Evolutionary conservation across 2,113 vertebrate species (phyloP).

Genomic region (Ancistrus triradiatus): DNA sequence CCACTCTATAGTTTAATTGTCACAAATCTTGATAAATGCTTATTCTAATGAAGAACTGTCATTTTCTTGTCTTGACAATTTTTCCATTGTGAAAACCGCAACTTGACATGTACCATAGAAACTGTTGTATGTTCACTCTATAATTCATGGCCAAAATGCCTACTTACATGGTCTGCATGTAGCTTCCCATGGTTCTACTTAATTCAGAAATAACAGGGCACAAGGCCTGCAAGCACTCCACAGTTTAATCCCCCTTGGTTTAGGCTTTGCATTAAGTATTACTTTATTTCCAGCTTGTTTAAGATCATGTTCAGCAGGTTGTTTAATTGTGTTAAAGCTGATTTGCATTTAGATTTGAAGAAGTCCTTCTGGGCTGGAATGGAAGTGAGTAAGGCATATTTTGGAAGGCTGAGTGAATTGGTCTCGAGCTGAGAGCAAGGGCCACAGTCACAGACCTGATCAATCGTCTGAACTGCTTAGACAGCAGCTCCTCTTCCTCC

Average conservation of each 20-base stretch:
- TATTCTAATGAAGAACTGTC: too few species aligned
- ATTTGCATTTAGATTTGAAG: conserved; percentile 50
- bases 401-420: conserved; percentile 39
- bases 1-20: too few species aligned
- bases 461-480: conserved; percentile 47
- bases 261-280: conserved; percentile 10
- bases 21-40: too few species aligned
- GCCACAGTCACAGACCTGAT: conserved; percentile 41
- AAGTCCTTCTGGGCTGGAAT: conserved; percentile 37
- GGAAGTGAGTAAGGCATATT: conserved; percentile 34
- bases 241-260: background rate
- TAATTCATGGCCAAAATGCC: too few species aligned
- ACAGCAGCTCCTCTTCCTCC: conserved; percentile 20
- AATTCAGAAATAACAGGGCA: too few species aligned
- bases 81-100: too few species aligned
- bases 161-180: too few species aligned
- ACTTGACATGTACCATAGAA: too few species aligned
- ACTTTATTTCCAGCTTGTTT: conserved; percentile 21
- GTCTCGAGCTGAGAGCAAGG: conserved; percentile 41
- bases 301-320: conserved; percentile 38
- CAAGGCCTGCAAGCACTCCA: too few species aligned
- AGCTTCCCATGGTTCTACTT: too few species aligned
- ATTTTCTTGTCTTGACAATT: too few species aligned
- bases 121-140: too few species aligned
- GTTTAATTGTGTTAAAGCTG: conserved; percentile 41